Percentiles rank a stretch among this genome's conserved stretches.
Evolutionary conservation across 2,888 invertebrate species (phyloP).

Genomic region (Epirrhoe alternata): DNA sequence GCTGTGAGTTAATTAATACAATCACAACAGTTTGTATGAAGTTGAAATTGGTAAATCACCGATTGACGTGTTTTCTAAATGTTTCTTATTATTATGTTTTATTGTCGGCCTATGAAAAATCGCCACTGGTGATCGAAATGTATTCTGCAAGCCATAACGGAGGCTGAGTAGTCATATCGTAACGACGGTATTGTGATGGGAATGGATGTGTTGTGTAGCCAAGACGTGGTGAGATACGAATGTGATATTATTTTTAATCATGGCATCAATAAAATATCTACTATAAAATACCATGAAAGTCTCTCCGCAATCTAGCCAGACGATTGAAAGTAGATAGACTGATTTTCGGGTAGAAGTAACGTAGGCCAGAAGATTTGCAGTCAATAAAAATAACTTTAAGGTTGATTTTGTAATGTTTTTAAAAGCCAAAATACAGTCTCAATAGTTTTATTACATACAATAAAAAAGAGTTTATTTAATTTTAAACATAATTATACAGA

Average conservation of each 20-base stretch:
- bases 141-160: conserved; percentile 47
- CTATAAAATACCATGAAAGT: conserved; percentile 48
- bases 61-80: conserved; percentile 16
- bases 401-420: conserved; percentile 74
- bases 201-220: conserved; percentile 20
- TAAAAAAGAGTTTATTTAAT: conserved; percentile 83
- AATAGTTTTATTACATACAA: conserved; percentile 71
- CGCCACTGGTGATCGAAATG: conserved; percentile 38
- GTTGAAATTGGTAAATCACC: conserved; percentile 9
- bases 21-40: conserved; percentile 10
- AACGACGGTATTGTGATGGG: conserved; percentile 9
- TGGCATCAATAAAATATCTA: conserved; percentile 54
- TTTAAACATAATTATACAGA: conserved; percentile 82
- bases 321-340: conserved; percentile 79
- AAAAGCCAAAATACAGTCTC: conserved; percentile 80
- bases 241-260: conserved; percentile 83
- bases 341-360: conserved; percentile 82
- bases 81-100: conserved; percentile 28
- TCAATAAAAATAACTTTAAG: conserved; percentile 75
- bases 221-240: conserved; percentile 66
- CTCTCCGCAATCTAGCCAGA: conserved; percentile 69
- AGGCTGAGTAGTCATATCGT: conserved; percentile 45
- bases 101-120: conserved; percentile 39
- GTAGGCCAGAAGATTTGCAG: conserved; percentile 78
- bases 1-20: neutral